Percentiles rank a stretch among this genome's conserved stretches.
Conservation (phyloP, 2,113 vertebrate species). For the Pterophyllum scalare region DNA sequence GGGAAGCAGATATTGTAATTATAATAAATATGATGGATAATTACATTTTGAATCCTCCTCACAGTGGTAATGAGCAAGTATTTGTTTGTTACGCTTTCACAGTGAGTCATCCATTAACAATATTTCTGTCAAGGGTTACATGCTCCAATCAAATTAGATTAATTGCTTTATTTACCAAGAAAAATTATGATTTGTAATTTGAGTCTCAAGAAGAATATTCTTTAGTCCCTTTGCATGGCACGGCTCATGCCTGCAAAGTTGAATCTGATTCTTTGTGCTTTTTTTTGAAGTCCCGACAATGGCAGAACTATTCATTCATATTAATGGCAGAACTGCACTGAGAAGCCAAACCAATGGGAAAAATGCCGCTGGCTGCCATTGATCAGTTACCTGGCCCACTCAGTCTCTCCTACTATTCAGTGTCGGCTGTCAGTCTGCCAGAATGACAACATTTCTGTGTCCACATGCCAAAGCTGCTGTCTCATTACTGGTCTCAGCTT, state of each 20-base stretch:
- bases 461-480: constrained; percentile 41
- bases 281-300: background rate
- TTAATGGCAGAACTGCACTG: background rate
- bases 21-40: background rate
- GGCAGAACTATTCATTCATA: constrained; percentile 13
- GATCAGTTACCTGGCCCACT: constrained; percentile 49
- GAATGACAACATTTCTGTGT: constrained; percentile 44
- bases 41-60: background rate
- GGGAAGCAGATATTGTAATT: background rate
- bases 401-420: constrained; percentile 25
- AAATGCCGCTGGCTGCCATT: constrained; percentile 21
- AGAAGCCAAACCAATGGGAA: constrained; percentile 18
- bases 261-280: background rate
- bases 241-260: background rate
- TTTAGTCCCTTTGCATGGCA: background rate
- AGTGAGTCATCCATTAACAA: background rate
- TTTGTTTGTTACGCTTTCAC: background rate
- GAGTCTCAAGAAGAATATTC: background rate
- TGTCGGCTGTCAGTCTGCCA: constrained; percentile 40
- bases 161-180: background rate
- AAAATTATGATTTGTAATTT: background rate
- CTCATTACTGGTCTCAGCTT: constrained; percentile 54
- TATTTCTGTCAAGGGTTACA: background rate
- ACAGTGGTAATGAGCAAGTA: background rate
- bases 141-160: background rate